Evolutionary conservation across 2,797 vertebrate genomes (phyloP).

Genomic region (Lithobates sylvaticus): DNA sequence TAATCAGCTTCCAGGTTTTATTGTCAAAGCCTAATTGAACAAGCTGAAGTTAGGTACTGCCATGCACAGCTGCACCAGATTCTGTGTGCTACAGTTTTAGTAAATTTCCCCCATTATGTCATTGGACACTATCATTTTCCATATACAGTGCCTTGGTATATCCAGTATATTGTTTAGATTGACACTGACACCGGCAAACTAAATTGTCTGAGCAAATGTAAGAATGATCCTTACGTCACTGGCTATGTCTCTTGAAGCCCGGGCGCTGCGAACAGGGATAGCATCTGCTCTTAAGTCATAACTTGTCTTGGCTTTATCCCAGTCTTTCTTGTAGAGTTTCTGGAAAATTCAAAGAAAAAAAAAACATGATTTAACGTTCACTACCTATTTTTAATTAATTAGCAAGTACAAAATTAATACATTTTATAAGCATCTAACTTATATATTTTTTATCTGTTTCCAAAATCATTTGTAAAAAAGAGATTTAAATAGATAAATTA

Average conservation of each 20-base stretch:
- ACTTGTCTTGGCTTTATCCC: conserved; percentile 89
- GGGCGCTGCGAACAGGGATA: conserved; percentile 86
- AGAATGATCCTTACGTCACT: conserved; percentile 83
- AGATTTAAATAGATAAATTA: too few species aligned
- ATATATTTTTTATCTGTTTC: neutral
- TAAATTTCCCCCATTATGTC: too few species aligned
- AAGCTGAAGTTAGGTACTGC: too few species aligned
- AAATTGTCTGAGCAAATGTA: too few species aligned
- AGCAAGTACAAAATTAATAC: neutral
- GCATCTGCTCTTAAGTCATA: conserved; percentile 89
- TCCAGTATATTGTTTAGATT: too few species aligned
- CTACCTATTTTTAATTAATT: neutral
- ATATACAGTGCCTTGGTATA: too few species aligned
- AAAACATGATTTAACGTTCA: conserved; percentile 52
- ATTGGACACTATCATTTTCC: too few species aligned
- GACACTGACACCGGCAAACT: neutral
- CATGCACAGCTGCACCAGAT: too few species aligned
- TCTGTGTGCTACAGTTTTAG: too few species aligned
- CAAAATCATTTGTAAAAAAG: too few species aligned
- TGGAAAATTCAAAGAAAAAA: conserved; percentile 65
- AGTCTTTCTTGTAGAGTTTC: conserved; percentile 90
- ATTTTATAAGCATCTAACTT: neutral
- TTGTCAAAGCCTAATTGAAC: too few species aligned
- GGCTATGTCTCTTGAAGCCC: conserved; percentile 89
- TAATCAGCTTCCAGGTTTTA: too few species aligned